phyloP scores from a whole-genome alignment of 2,888 invertebrate genomes.

The Pheosia tremula region DNA sequence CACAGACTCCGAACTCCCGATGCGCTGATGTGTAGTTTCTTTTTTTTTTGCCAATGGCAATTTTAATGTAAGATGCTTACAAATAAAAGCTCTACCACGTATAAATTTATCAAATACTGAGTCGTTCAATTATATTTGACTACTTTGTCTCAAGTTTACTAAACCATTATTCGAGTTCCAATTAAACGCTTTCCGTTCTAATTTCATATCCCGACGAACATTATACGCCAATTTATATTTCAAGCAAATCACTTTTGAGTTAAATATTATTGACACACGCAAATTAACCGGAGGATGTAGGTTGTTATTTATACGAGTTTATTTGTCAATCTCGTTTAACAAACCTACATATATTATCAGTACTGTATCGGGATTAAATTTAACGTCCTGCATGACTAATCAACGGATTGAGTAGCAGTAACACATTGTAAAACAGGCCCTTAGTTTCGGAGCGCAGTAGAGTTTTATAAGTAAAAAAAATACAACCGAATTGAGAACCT shows the following conservation, averaged over 20 bases:
- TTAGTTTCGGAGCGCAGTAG: no score
- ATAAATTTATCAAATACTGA: no score
- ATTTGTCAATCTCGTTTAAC: not conserved
- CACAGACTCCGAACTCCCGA: no score
- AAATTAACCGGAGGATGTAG: constrained; percentile 1
- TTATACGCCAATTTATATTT: not conserved
- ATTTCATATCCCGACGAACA: not conserved
- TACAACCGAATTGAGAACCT: no score
- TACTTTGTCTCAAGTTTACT: not conserved
- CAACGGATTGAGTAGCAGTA: no score
- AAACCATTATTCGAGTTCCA: not conserved
- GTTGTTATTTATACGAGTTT: not conserved
- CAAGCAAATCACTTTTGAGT: not conserved
- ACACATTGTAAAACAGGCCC: no score
- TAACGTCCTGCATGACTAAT: not conserved
- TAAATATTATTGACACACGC: constrained; percentile 3
- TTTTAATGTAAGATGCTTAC: no score
- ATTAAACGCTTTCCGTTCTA: constrained; percentile 5
- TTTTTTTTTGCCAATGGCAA: no score
- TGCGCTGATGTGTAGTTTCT: no score
- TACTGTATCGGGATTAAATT: not conserved
- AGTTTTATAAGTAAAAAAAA: no score
- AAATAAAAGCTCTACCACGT: no score
- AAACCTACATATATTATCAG: not conserved
- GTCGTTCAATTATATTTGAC: no score